Percentiles rank a stretch among this genome's conserved stretches.
Evolutionary conservation across 2,113 vertebrate genomes (phyloP).

Genomic region (Anolis carolinensis): DNA sequence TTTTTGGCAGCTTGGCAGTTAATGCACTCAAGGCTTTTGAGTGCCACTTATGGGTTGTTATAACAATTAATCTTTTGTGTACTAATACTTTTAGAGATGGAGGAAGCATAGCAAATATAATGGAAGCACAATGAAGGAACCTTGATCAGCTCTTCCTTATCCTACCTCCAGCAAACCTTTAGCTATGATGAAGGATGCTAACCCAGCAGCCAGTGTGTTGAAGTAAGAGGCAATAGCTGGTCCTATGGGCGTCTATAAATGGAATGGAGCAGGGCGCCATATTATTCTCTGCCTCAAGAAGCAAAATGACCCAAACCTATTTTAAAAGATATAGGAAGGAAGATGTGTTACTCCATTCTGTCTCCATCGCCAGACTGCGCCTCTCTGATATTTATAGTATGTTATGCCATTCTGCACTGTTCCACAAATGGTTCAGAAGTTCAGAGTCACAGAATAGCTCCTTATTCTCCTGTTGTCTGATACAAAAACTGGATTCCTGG

Average conservation of each 20-base stretch:
- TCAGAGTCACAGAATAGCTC: conserved; percentile 46
- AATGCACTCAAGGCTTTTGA: background rate
- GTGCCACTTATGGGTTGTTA: background rate
- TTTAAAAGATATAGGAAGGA: conserved; percentile 31
- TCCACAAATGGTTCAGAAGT: conserved; percentile 47
- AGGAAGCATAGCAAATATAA: conserved; percentile 62
- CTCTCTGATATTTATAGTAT: conserved; percentile 28
- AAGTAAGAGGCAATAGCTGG: background rate
- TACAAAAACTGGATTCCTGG: conserved; percentile 44
- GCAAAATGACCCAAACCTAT: background rate
- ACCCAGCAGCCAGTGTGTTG: background rate
- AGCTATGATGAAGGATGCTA: background rate
- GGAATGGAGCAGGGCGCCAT: background rate
- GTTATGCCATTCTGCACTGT: conserved; percentile 29
- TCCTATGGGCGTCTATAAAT: background rate
- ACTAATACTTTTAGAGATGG: conserved; percentile 9
- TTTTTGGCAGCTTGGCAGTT: background rate
- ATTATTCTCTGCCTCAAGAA: background rate
- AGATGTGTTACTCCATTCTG: background rate
- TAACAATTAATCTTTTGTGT: background rate
- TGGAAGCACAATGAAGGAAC: conserved; percentile 26
- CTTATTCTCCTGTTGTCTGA: conserved; percentile 25
- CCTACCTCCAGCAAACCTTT: background rate
- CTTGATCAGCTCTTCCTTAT: conserved; percentile 1
- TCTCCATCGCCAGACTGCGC: conserved; percentile 17